Percentiles rank a stretch among this genome's conserved stretches.
Conservation (phyloP, 2,113 vertebrate species). For the Pseudopodoces humilis region DNA sequence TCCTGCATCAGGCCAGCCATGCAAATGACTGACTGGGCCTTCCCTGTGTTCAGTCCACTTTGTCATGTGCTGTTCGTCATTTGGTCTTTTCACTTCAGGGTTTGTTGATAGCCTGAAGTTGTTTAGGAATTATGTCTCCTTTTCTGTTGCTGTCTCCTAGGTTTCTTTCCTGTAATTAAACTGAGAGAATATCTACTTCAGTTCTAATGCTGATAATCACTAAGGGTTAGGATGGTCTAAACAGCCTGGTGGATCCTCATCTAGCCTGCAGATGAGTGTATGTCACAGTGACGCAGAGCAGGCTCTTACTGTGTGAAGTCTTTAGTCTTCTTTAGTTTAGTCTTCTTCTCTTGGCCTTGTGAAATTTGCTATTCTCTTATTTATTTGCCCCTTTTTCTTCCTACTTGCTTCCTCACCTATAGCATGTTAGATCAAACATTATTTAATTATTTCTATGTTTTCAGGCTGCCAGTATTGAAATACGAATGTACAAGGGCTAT, state of each 20-base stretch:
- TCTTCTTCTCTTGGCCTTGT: neutral
- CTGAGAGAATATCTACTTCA: neutral
- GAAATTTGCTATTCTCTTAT: neutral
- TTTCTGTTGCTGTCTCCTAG: neutral
- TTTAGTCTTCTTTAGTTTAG: neutral
- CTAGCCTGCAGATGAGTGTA: neutral
- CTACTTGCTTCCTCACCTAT: neutral
- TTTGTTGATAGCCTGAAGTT: constrained; percentile 3
- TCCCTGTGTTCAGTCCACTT: constrained; percentile 13
- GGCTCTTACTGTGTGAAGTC: neutral
- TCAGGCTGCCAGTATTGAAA: neutral
- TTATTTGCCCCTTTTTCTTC: neutral
- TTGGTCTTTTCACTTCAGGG: constrained; percentile 15
- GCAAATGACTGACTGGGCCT: constrained; percentile 12
- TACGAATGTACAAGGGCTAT: neutral
- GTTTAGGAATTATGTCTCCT: constrained; percentile 15
- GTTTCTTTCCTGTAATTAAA: constrained; percentile 55
- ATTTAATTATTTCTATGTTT: neutral
- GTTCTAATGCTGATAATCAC: constrained; percentile 3
- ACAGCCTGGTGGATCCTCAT: neutral
- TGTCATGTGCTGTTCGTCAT: neutral
- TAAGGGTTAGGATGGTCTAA: neutral
- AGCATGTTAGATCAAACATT: neutral
- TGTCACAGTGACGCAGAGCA: neutral
- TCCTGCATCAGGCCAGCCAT: neutral